Evolutionary conservation across 2,113 vertebrate species (phyloP).

Genomic region (Promerops cafer): DNA sequence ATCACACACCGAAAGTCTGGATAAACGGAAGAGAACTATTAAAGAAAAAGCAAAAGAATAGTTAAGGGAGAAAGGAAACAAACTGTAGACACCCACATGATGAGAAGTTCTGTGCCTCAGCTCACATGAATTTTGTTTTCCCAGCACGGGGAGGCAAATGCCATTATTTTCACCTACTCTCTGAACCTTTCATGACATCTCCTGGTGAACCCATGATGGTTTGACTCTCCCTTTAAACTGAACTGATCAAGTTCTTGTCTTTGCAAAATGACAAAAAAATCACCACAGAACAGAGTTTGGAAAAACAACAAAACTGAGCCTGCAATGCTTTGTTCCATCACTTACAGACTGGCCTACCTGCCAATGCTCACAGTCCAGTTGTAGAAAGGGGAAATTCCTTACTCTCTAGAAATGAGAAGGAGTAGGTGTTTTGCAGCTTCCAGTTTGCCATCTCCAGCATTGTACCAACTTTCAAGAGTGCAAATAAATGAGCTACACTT

Average conservation of each 20-base stretch:
- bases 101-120: background rate
- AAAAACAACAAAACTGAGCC: background rate
- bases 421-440: background rate
- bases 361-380: fast-evolving
- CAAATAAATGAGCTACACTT: background rate
- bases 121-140: background rate
- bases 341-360: background rate
- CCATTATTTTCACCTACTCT: background rate
- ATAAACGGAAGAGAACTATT: background rate
- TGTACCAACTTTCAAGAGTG: background rate
- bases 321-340: background rate
- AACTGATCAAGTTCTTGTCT: background rate
- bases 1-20: background rate
- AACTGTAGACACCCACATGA: background rate
- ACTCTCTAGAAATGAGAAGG: background rate
- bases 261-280: background rate
- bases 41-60: background rate
- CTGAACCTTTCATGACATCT: background rate
- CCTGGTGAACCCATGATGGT: background rate
- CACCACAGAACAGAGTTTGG: background rate
- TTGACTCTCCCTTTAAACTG: background rate
- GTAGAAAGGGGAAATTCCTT: background rate
- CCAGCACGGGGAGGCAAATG: background rate
- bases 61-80: background rate
- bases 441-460: background rate